A percentile compares a stretch with the other conserved stretches of the same genome.
These are phyloP conservation scores for Neria commutata DNA, from an alignment of 2,888 invertebrate genomes.

Conservation along the genomic window DNA sequence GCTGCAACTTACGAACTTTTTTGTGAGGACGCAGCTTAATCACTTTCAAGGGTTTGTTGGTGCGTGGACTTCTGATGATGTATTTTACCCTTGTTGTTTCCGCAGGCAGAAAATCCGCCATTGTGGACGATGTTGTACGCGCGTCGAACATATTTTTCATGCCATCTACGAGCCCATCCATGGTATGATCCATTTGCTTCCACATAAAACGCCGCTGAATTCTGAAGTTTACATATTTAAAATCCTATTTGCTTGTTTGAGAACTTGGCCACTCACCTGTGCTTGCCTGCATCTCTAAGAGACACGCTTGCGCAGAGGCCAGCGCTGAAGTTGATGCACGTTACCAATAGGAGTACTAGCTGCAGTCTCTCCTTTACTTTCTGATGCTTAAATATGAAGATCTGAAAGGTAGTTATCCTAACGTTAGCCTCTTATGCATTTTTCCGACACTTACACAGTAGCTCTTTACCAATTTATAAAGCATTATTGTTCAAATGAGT, in stretches of 20 bases:
- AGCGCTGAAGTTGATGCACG: too few species aligned
- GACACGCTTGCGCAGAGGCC: too few species aligned
- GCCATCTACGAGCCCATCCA: slow-evolving; percentile 48
- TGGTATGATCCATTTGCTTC: slow-evolving; percentile 57
- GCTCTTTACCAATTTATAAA: slow-evolving; percentile 2
- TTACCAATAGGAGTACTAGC: too few species aligned
- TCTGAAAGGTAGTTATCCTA: too few species aligned
- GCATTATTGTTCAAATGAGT: not conserved
- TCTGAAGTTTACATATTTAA: slow-evolving; percentile 34
- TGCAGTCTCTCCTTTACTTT: too few species aligned
- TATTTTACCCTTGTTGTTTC: slow-evolving; percentile 54
- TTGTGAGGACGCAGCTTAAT: slow-evolving; percentile 49
- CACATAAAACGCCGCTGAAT: slow-evolving; percentile 61
- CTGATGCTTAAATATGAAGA: too few species aligned
- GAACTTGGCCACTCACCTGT: too few species aligned
- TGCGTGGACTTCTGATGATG: slow-evolving; percentile 52
- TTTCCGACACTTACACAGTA: slow-evolving; percentile 31
- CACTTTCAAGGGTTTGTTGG: slow-evolving; percentile 50
- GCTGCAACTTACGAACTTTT: too few species aligned
- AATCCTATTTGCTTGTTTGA: too few species aligned
- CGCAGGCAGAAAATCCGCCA: slow-evolving; percentile 46
- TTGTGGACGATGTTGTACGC: slow-evolving; percentile 36
- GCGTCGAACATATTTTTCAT: slow-evolving; percentile 52
- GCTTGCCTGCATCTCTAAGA: too few species aligned
- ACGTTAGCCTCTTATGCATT: too few species aligned